Conservation (phyloP, 1,140 invertebrate genomes). For the Drosophila miranda region DNA sequence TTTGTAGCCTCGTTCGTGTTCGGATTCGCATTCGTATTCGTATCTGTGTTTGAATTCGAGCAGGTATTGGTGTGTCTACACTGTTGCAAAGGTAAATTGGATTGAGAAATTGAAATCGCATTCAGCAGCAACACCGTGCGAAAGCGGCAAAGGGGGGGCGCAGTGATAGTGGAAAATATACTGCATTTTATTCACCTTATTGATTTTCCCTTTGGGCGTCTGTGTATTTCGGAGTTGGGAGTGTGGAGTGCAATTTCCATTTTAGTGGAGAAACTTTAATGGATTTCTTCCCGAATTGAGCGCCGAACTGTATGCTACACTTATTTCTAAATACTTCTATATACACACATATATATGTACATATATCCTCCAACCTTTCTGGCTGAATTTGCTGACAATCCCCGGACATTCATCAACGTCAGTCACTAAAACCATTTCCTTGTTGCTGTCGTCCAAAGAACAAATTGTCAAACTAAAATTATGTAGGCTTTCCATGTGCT, state of each 20-base stretch:
- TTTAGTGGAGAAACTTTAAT: constrained; percentile 32
- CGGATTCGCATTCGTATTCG: constrained; percentile 25
- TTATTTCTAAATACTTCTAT: not conserved
- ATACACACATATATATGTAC: not conserved
- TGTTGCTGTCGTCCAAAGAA: constrained; percentile 24
- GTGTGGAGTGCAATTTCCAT: constrained; percentile 27
- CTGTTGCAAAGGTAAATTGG: constrained; percentile 73
- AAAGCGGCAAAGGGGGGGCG: not conserved
- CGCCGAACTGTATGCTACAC: not conserved
- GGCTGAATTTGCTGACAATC: constrained; percentile 13
- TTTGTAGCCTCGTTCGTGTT: constrained; percentile 54
- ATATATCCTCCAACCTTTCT: constrained; percentile 3
- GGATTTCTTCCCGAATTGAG: constrained; percentile 1
- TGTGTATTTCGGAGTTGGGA: not conserved
- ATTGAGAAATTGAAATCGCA: constrained; percentile 79
- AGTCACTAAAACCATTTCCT: constrained; percentile 47
- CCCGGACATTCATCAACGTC: constrained; percentile 50
- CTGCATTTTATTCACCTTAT: constrained; percentile 66
- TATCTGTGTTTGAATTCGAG: constrained; percentile 20
- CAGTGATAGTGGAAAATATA: constrained; percentile 55
- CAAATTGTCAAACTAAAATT: constrained; percentile 23
- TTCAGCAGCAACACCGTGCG: constrained; percentile 33
- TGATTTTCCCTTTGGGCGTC: constrained; percentile 57
- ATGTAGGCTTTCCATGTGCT: constrained; percentile 7
- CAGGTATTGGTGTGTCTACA: constrained; percentile 32